Percentiles rank a stretch among this genome's conserved stretches.
These are phyloP conservation scores for Lamprologus tigripictilis DNA, from an alignment of 2,113 vertebrate genomes.

Conservation along the genomic window DNA sequence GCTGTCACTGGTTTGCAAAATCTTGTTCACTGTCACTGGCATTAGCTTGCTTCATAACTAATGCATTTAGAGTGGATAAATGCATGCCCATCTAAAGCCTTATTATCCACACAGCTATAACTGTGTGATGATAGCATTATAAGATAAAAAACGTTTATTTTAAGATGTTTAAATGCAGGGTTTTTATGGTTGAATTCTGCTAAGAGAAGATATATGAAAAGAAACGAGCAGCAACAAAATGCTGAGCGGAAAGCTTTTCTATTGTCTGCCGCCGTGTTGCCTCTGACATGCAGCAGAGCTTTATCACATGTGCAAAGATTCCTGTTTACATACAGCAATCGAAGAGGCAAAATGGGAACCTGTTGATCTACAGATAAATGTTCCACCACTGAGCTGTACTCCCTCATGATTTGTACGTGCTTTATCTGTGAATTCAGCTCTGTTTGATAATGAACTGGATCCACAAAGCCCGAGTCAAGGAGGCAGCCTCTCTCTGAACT, in stretches of 20 bases:
- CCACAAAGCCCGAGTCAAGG: background rate
- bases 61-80: background rate
- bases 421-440: background rate
- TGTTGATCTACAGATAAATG: background rate
- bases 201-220: background rate
- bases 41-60: background rate
- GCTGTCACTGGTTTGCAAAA: background rate
- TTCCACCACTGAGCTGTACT: constrained; percentile 43
- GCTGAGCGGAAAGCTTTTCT: background rate
- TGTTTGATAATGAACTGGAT: background rate
- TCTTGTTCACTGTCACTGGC: background rate
- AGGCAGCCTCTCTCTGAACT: background rate
- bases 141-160: background rate
- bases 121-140: background rate
- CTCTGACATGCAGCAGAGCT: background rate
- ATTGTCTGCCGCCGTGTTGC: background rate
- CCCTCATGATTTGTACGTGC: background rate
- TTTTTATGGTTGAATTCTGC: background rate
- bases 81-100: background rate
- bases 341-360: background rate
- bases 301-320: background rate
- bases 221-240: background rate
- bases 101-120: background rate
- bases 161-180: background rate
- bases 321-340: background rate